Evolutionary conservation across 2,797 vertebrate genomes (phyloP), one percentile per base, ranked within the genome.

Genomic region (Crenichthys baileyi): DNA sequence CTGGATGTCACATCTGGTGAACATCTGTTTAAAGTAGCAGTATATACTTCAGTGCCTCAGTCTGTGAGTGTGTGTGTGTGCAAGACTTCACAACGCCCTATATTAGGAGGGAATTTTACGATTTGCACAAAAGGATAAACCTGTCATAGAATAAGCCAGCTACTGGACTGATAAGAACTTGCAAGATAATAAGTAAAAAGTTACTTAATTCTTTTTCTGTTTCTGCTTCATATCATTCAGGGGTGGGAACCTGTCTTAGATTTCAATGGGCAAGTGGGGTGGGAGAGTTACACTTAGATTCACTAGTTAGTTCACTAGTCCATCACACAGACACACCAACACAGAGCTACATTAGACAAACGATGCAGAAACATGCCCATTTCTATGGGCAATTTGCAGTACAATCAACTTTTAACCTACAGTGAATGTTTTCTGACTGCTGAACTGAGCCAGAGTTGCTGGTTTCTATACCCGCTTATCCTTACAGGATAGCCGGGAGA

Each of bases 21-120:
- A 70, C 67, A 70, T 70, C 67, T 70, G 67, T 70, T 70, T n/a
- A 26, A 48, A 46, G 67, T 26, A 46, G 67, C n/a, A 7, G 67
- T 8, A 44, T 48, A 46, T 70, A 48, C 26, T 26, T 70, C 67
- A 41, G 31, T 12, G 36, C 4, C 36, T 67, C 36, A 46, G 16
- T 70, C 13, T 56, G 6, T 11, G 11, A 3, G 11, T 1, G 31
- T 39, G 7, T 39, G 29, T 22, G 61, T 8, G 36, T 1, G 20
- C 63, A 67, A 41, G 20, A 8, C 36, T 67, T 67, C 63, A 22
- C 58, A 29, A 60, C 29, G 2, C 58, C 6, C 67, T 44, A 44
- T 4, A 48, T 46, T 48, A n/a, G 41, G 41, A 48, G 24, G 41
- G n/a, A 48, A 70, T 70, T 70, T 70, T n/a, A 48, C 7, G 3